phyloP scores from a whole-genome alignment of 2,113 vertebrate species.

The Sapajus apella region DNA sequence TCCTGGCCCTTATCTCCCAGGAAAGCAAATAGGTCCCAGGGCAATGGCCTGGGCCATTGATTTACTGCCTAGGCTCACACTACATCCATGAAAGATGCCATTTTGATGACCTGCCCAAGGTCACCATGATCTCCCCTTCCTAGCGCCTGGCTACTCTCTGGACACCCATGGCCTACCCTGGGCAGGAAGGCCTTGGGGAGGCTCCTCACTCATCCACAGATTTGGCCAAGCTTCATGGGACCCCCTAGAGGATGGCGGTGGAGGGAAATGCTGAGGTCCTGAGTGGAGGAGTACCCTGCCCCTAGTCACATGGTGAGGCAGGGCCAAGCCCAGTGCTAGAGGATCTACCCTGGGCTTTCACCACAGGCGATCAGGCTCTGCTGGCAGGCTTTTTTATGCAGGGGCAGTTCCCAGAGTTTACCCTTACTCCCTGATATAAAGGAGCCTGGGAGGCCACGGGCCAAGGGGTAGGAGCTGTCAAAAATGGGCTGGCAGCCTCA shows the following conservation, averaged over 20 bases:
- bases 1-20: slow-evolving; percentile 70
- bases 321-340: not conserved
- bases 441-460: not conserved
- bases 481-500: not conserved
- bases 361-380: not conserved
- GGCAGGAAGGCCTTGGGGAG: not conserved
- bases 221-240: not conserved
- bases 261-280: no score
- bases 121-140: not conserved
- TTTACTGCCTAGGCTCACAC: slow-evolving; percentile 1
- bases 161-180: not conserved
- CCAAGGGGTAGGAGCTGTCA: not conserved
- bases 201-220: not conserved
- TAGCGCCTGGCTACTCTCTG: not conserved
- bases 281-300: not conserved
- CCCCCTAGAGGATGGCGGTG: not conserved
- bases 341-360: not conserved
- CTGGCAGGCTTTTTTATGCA: not conserved
- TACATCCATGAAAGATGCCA: not conserved
- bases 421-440: not conserved
- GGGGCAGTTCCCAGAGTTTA: not conserved
- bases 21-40: slow-evolving; percentile 77
- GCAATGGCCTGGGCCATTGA: slow-evolving; percentile 57
- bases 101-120: slow-evolving; percentile 4
- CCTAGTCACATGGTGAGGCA: not conserved